A percentile compares a stretch with the other conserved stretches of the same genome.
phyloP scores from a whole-genome alignment of 92 coral and sea anemone genomes.

The Zoanthus sansibaricus region DNA sequence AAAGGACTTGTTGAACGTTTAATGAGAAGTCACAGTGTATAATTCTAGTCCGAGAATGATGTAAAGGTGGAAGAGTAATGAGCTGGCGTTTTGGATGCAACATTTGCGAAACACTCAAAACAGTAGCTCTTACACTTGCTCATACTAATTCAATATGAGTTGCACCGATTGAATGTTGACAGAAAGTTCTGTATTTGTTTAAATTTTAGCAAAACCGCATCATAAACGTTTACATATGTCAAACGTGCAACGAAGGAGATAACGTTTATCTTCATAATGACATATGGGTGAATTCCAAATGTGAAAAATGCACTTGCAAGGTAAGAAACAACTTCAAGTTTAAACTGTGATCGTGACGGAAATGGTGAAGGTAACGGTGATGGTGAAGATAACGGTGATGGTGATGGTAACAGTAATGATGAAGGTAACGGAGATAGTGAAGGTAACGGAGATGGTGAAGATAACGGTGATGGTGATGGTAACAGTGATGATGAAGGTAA shows the following conservation, averaged over 20 bases:
- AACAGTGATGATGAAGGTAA: not conserved
- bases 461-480: not conserved
- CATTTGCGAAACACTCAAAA: too few species aligned
- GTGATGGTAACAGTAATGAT: too few species aligned
- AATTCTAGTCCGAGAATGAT: too few species aligned
- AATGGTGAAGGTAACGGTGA: not conserved
- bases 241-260: slow-evolving; percentile 79
- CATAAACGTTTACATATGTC: slow-evolving; percentile 67
- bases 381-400: not conserved
- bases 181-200: not conserved
- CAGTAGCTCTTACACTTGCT: too few species aligned
- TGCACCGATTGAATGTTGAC: not conserved
- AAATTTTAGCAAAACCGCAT: slow-evolving; percentile 61
- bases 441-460: not conserved
- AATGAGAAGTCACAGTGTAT: too few species aligned
- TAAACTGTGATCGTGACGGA: too few species aligned
- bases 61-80: too few species aligned
- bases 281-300: slow-evolving; percentile 77
- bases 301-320: slow-evolving; percentile 81
- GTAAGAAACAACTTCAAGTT: slow-evolving; percentile 39
- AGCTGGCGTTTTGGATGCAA: too few species aligned
- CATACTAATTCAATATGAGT: not conserved
- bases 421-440: not conserved
- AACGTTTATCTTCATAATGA: slow-evolving; percentile 71
- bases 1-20: too few species aligned